Conservation (phyloP, 2,888 invertebrate species). For the Ctenicera cuprea region DNA sequence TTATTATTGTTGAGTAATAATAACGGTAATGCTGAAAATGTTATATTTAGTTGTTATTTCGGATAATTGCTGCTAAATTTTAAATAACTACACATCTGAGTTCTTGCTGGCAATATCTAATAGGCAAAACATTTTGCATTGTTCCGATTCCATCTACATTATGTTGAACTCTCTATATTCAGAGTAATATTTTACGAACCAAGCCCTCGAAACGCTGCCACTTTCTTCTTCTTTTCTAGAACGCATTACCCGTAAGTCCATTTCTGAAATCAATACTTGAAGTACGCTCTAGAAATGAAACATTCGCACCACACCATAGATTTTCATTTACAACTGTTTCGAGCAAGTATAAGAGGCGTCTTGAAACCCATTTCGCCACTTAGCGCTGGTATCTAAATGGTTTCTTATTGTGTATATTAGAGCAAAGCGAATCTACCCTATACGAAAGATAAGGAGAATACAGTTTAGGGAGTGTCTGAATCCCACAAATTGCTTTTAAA, state of each 20-base stretch:
- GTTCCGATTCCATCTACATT: too few species aligned
- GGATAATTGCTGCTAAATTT: too few species aligned
- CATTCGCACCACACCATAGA: slow-evolving; percentile 57
- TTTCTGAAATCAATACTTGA: slow-evolving; percentile 43
- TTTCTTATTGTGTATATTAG: slow-evolving; percentile 64
- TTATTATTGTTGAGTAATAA: too few species aligned
- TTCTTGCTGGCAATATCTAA: background rate
- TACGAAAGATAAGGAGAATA: slow-evolving; percentile 23
- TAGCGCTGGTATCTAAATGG: slow-evolving; percentile 65
- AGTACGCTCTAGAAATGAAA: slow-evolving; percentile 44
- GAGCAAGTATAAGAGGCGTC: slow-evolving; percentile 64
- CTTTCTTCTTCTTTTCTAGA: slow-evolving; percentile 24
- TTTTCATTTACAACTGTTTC: slow-evolving; percentile 64
- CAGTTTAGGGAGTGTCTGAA: slow-evolving; percentile 9
- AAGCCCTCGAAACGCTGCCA: background rate
- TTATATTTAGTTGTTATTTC: too few species aligned
- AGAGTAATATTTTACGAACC: slow-evolving; percentile 15
- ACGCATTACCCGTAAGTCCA: slow-evolving; percentile 36
- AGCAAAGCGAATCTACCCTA: slow-evolving; percentile 48
- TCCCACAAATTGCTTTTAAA: slow-evolving; percentile 29
- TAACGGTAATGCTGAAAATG: too few species aligned
- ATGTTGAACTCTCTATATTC: background rate
- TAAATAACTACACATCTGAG: background rate
- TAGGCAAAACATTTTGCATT: background rate
- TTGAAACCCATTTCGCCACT: slow-evolving; percentile 65